Evolutionary conservation across 2,888 invertebrate genomes (phyloP).

Genomic region (Yponomeuta sedellus): DNA sequence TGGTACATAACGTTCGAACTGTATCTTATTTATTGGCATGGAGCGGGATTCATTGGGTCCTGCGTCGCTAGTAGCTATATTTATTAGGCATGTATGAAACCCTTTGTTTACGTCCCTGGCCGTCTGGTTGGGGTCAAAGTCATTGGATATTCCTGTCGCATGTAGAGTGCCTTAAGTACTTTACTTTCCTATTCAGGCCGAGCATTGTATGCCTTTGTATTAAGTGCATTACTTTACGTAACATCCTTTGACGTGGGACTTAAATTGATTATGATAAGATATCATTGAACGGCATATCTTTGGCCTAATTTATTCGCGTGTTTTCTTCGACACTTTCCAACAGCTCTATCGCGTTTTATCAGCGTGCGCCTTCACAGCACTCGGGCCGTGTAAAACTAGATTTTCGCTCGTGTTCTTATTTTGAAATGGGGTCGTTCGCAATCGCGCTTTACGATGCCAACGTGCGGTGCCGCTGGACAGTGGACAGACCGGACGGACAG

Average conservation of each 20-base stretch:
- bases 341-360: neutral
- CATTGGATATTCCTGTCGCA: slow-evolving; percentile 6
- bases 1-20: neutral
- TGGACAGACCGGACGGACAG: slow-evolving; percentile 17
- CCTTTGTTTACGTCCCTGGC: slow-evolving; percentile 9
- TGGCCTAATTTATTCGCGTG: slow-evolving; percentile 1
- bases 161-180: neutral
- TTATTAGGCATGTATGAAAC: slow-evolving; percentile 13
- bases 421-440: slow-evolving; percentile 6
- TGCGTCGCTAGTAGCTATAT: slow-evolving; percentile 3
- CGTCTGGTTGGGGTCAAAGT: slow-evolving; percentile 10
- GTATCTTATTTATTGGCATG: neutral
- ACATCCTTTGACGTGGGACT: neutral
- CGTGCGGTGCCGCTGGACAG: slow-evolving; percentile 8
- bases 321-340: neutral
- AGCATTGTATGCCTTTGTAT: neutral
- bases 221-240: neutral
- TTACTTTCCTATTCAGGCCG: neutral
- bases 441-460: slow-evolving; percentile 1
- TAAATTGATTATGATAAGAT: neutral
- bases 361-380: neutral
- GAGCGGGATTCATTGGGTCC: slow-evolving; percentile 12
- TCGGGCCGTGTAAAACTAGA: slow-evolving; percentile 2
- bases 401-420: slow-evolving; percentile 12
- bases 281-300: neutral